A percentile compares a stretch with the other conserved stretches of the same genome.
Evolutionary conservation across 2,888 invertebrate species (phyloP).

Genomic region (Drosophila paramelanica): DNA sequence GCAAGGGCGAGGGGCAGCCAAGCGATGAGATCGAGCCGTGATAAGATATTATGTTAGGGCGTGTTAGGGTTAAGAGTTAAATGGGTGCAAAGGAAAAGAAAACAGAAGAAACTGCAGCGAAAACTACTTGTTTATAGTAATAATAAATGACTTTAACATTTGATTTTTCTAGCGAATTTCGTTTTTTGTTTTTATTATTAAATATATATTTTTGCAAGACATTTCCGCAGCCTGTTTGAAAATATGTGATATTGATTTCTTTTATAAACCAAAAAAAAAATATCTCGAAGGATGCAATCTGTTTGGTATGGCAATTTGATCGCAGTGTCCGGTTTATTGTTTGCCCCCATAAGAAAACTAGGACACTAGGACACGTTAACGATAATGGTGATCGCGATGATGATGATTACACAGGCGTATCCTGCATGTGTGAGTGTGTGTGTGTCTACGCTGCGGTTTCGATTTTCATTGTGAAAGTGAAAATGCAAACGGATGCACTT

Average conservation of each 20-base stretch:
- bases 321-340: slow-evolving; percentile 80
- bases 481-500: slow-evolving; percentile 77
- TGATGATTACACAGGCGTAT: slow-evolving; percentile 65
- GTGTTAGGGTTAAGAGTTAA: slow-evolving; percentile 55
- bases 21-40: slow-evolving; percentile 26
- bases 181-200: neutral
- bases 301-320: slow-evolving; percentile 75
- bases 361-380: slow-evolving; percentile 56
- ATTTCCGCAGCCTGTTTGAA: slow-evolving; percentile 31
- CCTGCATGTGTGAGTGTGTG: slow-evolving; percentile 52
- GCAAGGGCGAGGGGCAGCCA: slow-evolving; percentile 7
- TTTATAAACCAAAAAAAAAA: slow-evolving; percentile 6
- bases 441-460: slow-evolving; percentile 65
- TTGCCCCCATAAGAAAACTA: slow-evolving; percentile 51
- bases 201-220: slow-evolving; percentile 25
- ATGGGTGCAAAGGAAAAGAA: slow-evolving; percentile 17
- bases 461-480: slow-evolving; percentile 81
- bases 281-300: slow-evolving; percentile 42
- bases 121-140: slow-evolving; percentile 35
- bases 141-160: slow-evolving; percentile 50
- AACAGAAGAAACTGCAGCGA: neutral
- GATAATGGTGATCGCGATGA: slow-evolving; percentile 24
- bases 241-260: slow-evolving; percentile 48
- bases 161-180: slow-evolving; percentile 18
- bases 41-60: slow-evolving; percentile 49